Evolutionary conservation across 2,888 invertebrate species (phyloP), one percentile per base, ranked within the genome.

Genomic region (Zele albiditarsus): DNA sequence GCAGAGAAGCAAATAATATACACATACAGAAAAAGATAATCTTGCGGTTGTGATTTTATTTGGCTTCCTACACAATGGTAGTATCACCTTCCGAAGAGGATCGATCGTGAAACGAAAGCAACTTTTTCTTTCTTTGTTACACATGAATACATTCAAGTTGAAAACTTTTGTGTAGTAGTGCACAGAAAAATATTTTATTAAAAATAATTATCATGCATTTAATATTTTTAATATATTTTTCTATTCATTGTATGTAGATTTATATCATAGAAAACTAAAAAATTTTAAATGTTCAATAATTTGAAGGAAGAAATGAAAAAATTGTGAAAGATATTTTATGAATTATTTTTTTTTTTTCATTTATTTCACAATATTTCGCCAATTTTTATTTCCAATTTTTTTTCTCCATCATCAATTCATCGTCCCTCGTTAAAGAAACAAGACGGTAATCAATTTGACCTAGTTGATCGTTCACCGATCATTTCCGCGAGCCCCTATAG

Each of bases 391-490:
- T 20, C 8, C 4, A 10, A 38, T 33, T 20, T 33, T 63, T 57
- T 75, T 70, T 73, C 58, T 42, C 57, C n/a, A 49, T 68, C 69
- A 79, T 71, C 66, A 75, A 79, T 79, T 74, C 62, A 60, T 71
- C 66, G 20, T 63, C 65, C 42, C 65, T 77, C 75, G 73, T 78
- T 79, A 73, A 77, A 71, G 74, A 78, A 78, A 79, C 76, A 78
- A 77, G 77, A 65, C 74, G 71, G 75, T 77, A 68, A 76, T 80
- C 71, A 74, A 73, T 77, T 78, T 79, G 80, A 77, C 79, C 80
- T 71, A 80, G 73, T 80, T 80, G 53, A 10, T 20, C 58, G 57
- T 75, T 46, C 73, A 73, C 74, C 75, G 73, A 77, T 78, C 76
- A 75, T 75, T 20, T 53, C 74, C 71, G 73, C 73, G 57, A 72